phyloP scores from a whole-genome alignment of 2,113 vertebrate genomes.

The Phaethon lepturus region DNA sequence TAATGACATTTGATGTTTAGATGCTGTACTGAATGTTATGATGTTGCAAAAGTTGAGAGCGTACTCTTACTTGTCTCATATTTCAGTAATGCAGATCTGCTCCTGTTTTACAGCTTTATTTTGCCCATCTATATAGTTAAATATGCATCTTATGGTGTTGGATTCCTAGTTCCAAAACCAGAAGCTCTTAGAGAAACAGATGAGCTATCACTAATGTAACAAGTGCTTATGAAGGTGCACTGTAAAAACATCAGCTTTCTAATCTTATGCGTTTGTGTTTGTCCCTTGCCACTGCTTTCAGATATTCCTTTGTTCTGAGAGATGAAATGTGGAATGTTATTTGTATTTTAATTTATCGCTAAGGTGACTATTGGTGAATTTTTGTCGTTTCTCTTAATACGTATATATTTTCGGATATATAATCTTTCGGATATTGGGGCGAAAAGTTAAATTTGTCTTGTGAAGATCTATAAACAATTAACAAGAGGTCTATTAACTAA shows the following conservation, averaged over 20 bases:
- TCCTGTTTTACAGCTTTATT: not conserved
- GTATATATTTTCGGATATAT: not conserved
- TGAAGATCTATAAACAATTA: not conserved
- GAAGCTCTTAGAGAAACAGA: not conserved
- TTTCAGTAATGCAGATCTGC: not conserved
- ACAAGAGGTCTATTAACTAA: not conserved
- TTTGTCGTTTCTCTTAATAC: not conserved
- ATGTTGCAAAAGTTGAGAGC: not conserved
- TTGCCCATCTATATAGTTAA: not conserved
- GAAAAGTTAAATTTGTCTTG: not conserved
- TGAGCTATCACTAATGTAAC: not conserved
- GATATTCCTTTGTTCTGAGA: not conserved
- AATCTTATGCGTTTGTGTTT: not conserved
- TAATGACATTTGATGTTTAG: not conserved
- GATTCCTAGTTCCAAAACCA: not conserved
- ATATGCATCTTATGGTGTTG: not conserved
- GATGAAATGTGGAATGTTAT: not conserved
- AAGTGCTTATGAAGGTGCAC: not conserved
- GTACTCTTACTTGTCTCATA: not conserved
- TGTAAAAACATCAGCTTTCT: not conserved
- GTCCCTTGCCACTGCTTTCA: not conserved
- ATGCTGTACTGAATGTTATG: not conserved
- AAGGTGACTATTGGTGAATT: not conserved
- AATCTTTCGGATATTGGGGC: not conserved
- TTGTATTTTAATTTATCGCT: not conserved